phyloP scores from a whole-genome alignment of 2,888 invertebrate species.

The Rotaria macrura region DNA sequence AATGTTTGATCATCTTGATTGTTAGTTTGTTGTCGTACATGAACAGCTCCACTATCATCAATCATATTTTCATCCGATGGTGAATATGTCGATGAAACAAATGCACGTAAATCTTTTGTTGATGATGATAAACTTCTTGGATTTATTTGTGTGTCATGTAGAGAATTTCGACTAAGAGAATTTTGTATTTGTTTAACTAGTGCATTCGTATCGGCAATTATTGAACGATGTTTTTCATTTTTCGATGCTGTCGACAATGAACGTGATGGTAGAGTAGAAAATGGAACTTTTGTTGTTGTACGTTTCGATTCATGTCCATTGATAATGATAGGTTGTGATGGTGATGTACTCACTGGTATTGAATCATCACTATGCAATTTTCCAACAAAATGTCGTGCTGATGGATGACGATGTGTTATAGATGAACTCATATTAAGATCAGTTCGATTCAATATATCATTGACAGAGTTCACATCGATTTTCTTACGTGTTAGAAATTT shows the following conservation, averaged over 20 bases:
- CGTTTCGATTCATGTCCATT: neutral
- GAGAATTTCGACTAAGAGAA: neutral
- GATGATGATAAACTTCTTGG: neutral
- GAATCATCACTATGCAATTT: neutral
- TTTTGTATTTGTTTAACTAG: slow-evolving; percentile 6
- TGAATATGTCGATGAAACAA: neutral
- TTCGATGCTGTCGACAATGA: neutral
- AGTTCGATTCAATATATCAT: neutral
- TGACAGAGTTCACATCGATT: neutral
- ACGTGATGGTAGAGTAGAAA: neutral
- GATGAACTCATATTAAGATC: neutral
- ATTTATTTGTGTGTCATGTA: neutral
- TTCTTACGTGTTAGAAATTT: neutral
- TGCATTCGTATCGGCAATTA: neutral
- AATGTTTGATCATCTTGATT: neutral
- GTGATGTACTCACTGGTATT: too few species aligned
- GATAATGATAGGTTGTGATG: neutral
- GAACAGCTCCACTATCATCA: neutral
- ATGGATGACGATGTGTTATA: neutral
- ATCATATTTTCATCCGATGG: neutral
- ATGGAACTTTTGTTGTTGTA: neutral
- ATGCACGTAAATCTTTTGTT: neutral
- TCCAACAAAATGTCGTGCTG: neutral
- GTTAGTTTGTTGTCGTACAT: neutral
- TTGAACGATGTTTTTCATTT: neutral